Conservation (phyloP, 2,888 invertebrate species). For the Drosophila siamana region DNA sequence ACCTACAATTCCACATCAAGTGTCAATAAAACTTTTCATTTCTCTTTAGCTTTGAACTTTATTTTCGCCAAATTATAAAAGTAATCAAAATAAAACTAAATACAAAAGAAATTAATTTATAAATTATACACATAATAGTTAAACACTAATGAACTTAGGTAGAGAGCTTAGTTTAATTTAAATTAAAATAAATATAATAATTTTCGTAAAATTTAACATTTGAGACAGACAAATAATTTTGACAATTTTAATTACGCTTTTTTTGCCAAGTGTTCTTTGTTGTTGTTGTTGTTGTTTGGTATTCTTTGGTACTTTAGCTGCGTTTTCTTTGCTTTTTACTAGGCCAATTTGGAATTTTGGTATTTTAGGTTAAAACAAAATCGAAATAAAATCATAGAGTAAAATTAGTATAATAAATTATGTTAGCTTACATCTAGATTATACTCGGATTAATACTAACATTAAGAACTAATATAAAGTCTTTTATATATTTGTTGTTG, state of each 20-base stretch:
- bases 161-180: constrained; percentile 30
- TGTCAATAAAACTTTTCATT: constrained; percentile 3
- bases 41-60: constrained; percentile 67
- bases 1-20: no score
- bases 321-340: constrained; percentile 57
- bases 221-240: constrained; percentile 47
- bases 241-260: constrained; percentile 47
- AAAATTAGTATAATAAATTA: constrained; percentile 42
- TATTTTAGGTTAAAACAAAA: constrained; percentile 54
- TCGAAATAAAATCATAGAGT: constrained; percentile 39
- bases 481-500: constrained; percentile 45
- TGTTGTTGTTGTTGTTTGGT: constrained; percentile 42
- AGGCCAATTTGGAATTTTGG: constrained; percentile 70
- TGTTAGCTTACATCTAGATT: constrained; percentile 38
- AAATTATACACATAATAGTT: constrained; percentile 40
- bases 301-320: constrained; percentile 83
- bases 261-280: constrained; percentile 52
- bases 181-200: constrained; percentile 41
- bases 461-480: constrained; percentile 37
- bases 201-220: constrained; percentile 31
- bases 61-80: constrained; percentile 59
- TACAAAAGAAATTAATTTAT: constrained; percentile 50
- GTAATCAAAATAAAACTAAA: constrained; percentile 40
- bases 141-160: constrained; percentile 33
- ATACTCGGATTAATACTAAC: constrained; percentile 21